A percentile compares a stretch with the other conserved stretches of the same genome.
phyloP scores from a whole-genome alignment of 2,797 vertebrate species.

The Cynopterus sphinx region DNA sequence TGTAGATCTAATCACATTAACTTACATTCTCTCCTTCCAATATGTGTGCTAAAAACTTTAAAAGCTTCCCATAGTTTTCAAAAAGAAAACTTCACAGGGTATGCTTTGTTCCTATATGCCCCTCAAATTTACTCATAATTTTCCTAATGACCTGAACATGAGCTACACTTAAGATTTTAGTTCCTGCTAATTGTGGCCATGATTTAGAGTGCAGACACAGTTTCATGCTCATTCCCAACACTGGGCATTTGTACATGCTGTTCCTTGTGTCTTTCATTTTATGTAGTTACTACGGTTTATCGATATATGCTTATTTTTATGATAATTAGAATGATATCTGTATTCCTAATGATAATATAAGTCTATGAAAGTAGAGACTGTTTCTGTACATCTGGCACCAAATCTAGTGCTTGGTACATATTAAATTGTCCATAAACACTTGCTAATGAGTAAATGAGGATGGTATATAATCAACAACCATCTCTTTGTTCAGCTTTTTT shows the following conservation, averaged over 20 bases:
- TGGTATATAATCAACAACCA: not conserved
- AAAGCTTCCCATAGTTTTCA: not conserved
- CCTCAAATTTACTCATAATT: not conserved
- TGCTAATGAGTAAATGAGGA: slow-evolving; percentile 4
- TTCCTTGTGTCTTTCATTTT: slow-evolving; percentile 2
- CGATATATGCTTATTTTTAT: not conserved
- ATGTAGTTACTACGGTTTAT: not conserved
- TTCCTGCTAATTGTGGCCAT: not conserved
- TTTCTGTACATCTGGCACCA: not conserved
- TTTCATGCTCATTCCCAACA: not conserved
- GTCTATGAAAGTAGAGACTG: not conserved
- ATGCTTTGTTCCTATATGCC: not conserved
- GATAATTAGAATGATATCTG: not conserved
- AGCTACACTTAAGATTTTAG: not conserved
- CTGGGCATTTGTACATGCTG: not conserved
- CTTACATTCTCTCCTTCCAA: not conserved
- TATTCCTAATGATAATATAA: not conserved
- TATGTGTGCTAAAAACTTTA: not conserved
- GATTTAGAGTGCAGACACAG: not conserved
- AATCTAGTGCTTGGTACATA: not conserved
- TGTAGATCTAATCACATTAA: not conserved
- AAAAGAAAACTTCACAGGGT: not conserved
- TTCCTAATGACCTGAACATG: not conserved
- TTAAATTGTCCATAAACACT: not conserved
- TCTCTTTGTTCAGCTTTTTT: slow-evolving; percentile 9